These are phyloP conservation scores for Cyanocitta stelleri DNA, from an alignment of 2,113 vertebrate genomes.

Conservation along the genomic window DNA sequence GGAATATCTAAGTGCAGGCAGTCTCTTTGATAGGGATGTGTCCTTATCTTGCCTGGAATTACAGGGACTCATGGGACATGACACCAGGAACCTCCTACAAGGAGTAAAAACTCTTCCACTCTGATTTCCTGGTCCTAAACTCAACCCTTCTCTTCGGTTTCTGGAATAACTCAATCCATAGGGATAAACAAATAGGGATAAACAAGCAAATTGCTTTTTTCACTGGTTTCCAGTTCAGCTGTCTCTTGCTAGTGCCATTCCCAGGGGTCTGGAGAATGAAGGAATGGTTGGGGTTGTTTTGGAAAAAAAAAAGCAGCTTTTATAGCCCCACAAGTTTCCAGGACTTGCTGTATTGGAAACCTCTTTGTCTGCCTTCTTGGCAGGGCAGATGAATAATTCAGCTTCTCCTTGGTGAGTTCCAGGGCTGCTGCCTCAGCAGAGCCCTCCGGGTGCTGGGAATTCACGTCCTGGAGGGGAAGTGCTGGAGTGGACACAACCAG, in stretches of 20 bases:
- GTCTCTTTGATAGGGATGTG: neutral
- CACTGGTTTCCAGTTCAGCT: neutral
- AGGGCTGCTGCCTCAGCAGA: neutral
- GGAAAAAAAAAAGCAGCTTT: neutral
- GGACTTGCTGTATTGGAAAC: neutral
- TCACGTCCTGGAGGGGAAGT: neutral
- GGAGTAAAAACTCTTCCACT: neutral
- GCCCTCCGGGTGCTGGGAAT: neutral
- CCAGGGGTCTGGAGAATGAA: neutral
- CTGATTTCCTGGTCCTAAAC: neutral
- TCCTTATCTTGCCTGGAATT: neutral
- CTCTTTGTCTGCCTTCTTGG: neutral
- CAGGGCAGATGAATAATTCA: neutral
- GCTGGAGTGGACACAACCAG: neutral
- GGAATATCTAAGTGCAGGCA: neutral
- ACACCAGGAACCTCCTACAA: neutral
- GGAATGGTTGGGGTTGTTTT: neutral
- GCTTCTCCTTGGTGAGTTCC: neutral
- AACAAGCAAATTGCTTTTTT: neutral
- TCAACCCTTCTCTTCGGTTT: neutral
- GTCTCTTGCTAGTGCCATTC: neutral
- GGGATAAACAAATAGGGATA: neutral
- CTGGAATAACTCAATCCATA: neutral
- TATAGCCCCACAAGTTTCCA: neutral
- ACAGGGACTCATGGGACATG: neutral